These are phyloP conservation scores for Cerastoderma edule DNA, from an alignment of 2,888 invertebrate genomes.

Conservation along the genomic window DNA sequence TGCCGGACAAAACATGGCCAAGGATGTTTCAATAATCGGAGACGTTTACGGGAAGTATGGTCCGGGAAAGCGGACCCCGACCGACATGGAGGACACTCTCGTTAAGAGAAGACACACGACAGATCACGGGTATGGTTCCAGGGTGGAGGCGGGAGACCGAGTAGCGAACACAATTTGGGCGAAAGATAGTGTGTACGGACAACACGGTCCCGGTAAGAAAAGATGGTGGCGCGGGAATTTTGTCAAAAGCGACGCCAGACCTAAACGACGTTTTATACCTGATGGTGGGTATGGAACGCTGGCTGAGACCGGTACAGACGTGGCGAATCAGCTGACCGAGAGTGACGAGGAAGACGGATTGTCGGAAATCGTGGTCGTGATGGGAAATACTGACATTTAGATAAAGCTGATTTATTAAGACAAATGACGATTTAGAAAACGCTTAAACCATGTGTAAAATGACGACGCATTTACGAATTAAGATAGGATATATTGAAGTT, in stretches of 20 bases:
- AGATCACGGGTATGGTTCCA: conserved; percentile 25
- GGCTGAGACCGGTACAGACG: conserved; percentile 14
- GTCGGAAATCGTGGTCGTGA: conserved; percentile 4
- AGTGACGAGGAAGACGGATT: neutral
- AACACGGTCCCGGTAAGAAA: conserved; percentile 18
- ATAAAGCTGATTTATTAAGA: too few relatives aligned
- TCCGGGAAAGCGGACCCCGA: conserved; percentile 6
- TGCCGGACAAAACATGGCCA: neutral
- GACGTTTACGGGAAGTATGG: neutral
- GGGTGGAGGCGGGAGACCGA: conserved; percentile 17
- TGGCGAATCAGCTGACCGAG: neutral
- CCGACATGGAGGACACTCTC: too few relatives aligned
- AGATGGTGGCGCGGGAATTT: neutral
- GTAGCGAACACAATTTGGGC: conserved; percentile 13
- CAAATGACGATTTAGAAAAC: too few relatives aligned
- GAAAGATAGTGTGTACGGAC: conserved; percentile 16
- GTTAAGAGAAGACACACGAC: too few relatives aligned
- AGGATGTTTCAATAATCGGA: neutral
- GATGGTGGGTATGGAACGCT: conserved; percentile 20
- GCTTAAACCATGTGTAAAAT: too few relatives aligned
- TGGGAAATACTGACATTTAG: neutral
- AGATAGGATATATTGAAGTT: too few relatives aligned
- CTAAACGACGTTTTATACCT: neutral
- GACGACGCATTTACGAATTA: too few relatives aligned
- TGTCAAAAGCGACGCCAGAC: neutral